These are phyloP conservation scores for Danio kyathit DNA, from an alignment of 2,797 vertebrate genomes.

Conservation along the genomic window DNA sequence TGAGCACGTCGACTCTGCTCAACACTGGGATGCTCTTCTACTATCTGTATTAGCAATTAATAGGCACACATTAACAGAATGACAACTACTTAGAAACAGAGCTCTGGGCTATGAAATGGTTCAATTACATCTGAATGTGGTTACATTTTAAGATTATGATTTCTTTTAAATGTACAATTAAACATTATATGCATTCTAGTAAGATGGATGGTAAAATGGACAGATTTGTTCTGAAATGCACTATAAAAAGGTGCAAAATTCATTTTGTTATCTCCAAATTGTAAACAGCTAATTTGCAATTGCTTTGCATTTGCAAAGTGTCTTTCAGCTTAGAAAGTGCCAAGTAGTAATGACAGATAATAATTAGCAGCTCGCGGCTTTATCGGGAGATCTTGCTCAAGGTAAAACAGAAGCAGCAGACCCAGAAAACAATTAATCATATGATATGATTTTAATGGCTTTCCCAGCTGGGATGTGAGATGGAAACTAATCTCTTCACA, in stretches of 20 bases:
- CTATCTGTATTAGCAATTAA: constrained; percentile 78
- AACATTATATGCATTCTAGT: background rate
- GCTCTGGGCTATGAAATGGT: background rate
- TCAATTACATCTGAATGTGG: too few species aligned
- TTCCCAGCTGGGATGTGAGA: constrained; percentile 20
- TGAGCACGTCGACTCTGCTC: constrained; percentile 94
- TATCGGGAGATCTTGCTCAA: constrained; percentile 19
- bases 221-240: background rate
- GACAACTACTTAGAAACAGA: background rate
- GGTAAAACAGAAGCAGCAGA: constrained; percentile 15
- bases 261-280: background rate
- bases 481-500: constrained; percentile 25
- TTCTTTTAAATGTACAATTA: background rate
- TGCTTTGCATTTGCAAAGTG: background rate
- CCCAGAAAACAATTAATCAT: constrained; percentile 10
- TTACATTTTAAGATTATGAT: background rate
- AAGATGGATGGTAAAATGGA: too few species aligned
- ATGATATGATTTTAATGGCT: constrained; percentile 15
- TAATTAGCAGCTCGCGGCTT: background rate
- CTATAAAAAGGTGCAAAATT: constrained; percentile 1
- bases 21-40: constrained; percentile 95
- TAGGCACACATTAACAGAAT: constrained; percentile 6
- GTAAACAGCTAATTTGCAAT: background rate
- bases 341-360: background rate
- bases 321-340: background rate